These are phyloP conservation scores for Lysandra coridon DNA, from an alignment of 2,888 invertebrate species.

Conservation along the genomic window DNA sequence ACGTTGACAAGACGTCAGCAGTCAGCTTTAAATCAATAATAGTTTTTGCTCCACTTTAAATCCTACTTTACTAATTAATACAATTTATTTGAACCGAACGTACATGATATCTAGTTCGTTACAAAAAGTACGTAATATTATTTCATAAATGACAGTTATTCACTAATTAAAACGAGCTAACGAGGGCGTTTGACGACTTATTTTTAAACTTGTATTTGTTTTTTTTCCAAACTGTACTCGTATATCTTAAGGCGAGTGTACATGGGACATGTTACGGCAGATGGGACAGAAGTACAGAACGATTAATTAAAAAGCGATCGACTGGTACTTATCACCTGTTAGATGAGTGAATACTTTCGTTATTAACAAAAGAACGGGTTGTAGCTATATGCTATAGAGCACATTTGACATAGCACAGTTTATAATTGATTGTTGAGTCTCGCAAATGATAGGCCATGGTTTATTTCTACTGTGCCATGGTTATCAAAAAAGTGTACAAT, in stretches of 20 bases:
- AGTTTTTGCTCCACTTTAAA: constrained; percentile 6
- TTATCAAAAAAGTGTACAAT: too few relatives aligned
- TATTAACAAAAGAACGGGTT: too few relatives aligned
- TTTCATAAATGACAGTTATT: constrained; percentile 43
- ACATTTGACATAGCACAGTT: too few relatives aligned
- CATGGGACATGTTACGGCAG: not conserved
- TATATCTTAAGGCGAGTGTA: constrained; percentile 7
- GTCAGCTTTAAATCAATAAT: not conserved
- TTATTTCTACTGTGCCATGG: too few relatives aligned
- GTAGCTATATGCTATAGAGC: too few relatives aligned
- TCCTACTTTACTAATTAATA: constrained; percentile 17
- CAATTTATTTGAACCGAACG: not conserved
- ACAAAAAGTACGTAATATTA: constrained; percentile 35
- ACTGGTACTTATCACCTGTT: not conserved
- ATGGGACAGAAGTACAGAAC: not conserved
- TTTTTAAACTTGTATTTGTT: constrained; percentile 36
- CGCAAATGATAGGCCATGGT: too few relatives aligned
- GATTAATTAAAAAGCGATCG: not conserved
- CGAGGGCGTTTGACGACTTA: constrained; percentile 37
- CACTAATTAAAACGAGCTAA: constrained; percentile 43
- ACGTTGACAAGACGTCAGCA: not conserved
- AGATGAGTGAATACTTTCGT: too few relatives aligned
- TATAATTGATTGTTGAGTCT: too few relatives aligned
- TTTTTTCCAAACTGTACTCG: constrained; percentile 32
- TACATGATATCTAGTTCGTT: constrained; percentile 8